phyloP scores from a whole-genome alignment of 92 coral and sea anemone genomes.

The Umimayanthus chanpuru region DNA sequence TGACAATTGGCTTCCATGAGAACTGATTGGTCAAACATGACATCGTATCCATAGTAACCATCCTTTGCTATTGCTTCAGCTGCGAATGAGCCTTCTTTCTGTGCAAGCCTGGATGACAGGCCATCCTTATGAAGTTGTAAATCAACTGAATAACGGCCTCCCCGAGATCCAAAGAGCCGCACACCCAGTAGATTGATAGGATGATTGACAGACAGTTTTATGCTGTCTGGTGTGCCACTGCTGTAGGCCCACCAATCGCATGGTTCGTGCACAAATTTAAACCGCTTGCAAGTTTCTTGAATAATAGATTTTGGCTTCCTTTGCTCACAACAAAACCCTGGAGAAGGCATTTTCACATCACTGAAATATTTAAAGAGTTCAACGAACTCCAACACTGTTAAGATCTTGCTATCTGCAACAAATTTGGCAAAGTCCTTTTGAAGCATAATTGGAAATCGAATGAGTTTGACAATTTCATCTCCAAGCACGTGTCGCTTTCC shows the following conservation, averaged over 20 bases:
- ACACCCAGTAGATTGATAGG: constrained; percentile 45
- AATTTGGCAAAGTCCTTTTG: constrained; percentile 47
- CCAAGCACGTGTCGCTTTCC: constrained; percentile 42
- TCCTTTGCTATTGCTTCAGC: constrained; percentile 17
- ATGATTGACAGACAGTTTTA: constrained; percentile 39
- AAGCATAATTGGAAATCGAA: constrained; percentile 55
- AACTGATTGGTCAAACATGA: constrained; percentile 56
- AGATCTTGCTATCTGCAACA: constrained; percentile 32
- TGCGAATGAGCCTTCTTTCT: constrained; percentile 25
- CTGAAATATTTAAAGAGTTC: constrained; percentile 19
- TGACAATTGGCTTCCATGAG: constrained; percentile 23
- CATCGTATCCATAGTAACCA: constrained; percentile 48
- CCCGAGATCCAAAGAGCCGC: constrained; percentile 58
- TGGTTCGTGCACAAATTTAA: constrained; percentile 16
- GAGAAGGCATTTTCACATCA: neutral
- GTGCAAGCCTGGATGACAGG: constrained; percentile 16
- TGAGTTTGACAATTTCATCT: constrained; percentile 50
- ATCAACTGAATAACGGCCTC: constrained; percentile 40
- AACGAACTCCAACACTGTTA: constrained; percentile 35
- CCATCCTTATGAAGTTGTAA: constrained; percentile 36
- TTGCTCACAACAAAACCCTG: constrained; percentile 6
- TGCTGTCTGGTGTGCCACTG: constrained; percentile 15
- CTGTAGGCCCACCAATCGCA: neutral
- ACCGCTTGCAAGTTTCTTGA: constrained; percentile 2
- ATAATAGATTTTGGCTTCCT: neutral